Evolutionary conservation across 2,113 vertebrate species (phyloP), one percentile per base, ranked within the genome.

Genomic region (Arizona elegans): DNA sequence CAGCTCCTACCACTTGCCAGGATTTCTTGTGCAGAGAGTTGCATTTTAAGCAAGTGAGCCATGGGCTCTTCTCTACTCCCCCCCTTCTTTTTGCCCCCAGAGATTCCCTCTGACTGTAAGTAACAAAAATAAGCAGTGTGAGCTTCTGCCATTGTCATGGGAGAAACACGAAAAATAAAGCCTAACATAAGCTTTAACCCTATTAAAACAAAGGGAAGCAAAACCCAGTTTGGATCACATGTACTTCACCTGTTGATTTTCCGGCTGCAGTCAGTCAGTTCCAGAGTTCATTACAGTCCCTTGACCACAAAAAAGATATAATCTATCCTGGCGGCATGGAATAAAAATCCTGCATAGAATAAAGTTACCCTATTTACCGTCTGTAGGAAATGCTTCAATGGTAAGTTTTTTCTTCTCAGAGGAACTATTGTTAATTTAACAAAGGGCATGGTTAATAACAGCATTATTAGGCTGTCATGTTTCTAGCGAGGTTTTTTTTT

Each of bases 391-490:
- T 65, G 29, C 75, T 90, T 86, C 75, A 59, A 54, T 81, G 62
- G 86, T 86, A 86, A 43, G 12, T 93, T 52, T 89, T 93, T 53
- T 86, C 55, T 58, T 86, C 12, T 26, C 23, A 43, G 88, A 65
- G 55, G 75, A 90, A 62, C 55, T 21, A 93, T 93, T 86, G 75
- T 93, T 90, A 90, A 93, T 90, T 93, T 62, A 65, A 93, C 88
- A 86, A 90, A 93, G 23, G 81, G 53, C 88, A 90, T 62, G 15
- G 29, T 93, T 93, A 65, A 93, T 93, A 65, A 90, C 43, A 90
- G 70, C 70, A 86, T 90, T 92, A 90, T 59, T 89, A 59, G 92
- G 88, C 88, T 92, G 88, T 86, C 92, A 92, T 93, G 54, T 89
- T 50, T 85, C 55, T 75, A n/a, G 87, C 47, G 59, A 10, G 33